A percentile compares a stretch with the other conserved stretches of the same genome.
These are phyloP conservation scores for Triops longicaudatus DNA, from an alignment of 1,140 invertebrate genomes.

Conservation along the genomic window DNA sequence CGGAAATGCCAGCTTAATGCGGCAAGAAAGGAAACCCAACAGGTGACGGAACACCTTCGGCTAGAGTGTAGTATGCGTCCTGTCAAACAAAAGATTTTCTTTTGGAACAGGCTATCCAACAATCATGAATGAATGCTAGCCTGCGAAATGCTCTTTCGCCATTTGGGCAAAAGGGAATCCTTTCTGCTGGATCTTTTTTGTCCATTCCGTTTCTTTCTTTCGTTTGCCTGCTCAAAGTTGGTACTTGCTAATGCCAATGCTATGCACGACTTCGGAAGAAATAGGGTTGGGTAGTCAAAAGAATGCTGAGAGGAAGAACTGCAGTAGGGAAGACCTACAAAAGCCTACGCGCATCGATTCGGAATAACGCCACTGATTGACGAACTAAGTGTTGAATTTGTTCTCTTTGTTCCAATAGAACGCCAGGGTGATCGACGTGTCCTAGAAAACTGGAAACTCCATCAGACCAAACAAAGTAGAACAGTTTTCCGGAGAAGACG, in stretches of 20 bases:
- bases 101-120: background rate
- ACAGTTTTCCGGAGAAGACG: too few species aligned
- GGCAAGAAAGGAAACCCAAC: background rate
- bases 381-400: background rate
- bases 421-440: background rate
- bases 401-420: constrained; percentile 3
- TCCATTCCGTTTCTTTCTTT: background rate
- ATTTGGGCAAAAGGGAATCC: background rate
- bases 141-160: background rate
- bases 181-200: background rate
- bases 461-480: too few species aligned
- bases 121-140: background rate
- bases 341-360: constrained; percentile 1
- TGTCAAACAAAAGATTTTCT: background rate
- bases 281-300: background rate
- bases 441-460: background rate
- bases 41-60: background rate
- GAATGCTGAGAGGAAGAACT: background rate
- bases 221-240: background rate
- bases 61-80: background rate
- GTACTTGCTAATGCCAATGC: background rate
- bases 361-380: background rate
- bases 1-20: background rate
- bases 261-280: background rate
- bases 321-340: background rate